phyloP scores from a whole-genome alignment of 1,140 invertebrate species.

The Coboldia fuscipes region DNA sequence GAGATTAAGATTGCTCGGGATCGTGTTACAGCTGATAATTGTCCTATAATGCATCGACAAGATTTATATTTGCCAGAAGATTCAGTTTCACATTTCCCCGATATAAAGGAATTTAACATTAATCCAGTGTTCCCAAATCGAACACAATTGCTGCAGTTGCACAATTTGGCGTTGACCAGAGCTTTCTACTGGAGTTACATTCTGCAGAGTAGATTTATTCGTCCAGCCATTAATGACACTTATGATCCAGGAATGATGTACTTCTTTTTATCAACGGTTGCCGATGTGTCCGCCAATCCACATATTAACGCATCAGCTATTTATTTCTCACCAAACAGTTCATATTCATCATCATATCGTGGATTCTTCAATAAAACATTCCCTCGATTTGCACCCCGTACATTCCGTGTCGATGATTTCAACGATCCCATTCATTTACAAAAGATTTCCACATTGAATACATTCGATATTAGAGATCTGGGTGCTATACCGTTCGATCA shows the following conservation, averaged over 20 bases:
- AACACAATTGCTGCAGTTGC: constrained; percentile 76
- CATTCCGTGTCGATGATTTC: constrained; percentile 78
- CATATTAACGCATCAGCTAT: constrained; percentile 84
- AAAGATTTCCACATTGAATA: constrained; percentile 77
- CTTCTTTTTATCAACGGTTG: constrained; percentile 84
- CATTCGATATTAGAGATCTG: constrained; percentile 60
- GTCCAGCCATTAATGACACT: constrained; percentile 73
- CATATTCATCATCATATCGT: constrained; percentile 83
- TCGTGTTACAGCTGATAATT: constrained; percentile 65
- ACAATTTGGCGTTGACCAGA: constrained; percentile 86
- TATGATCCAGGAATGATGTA: constrained; percentile 98
- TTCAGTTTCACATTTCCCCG: constrained; percentile 73
- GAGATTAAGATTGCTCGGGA: constrained; percentile 63
- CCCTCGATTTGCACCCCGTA: constrained; percentile 83
- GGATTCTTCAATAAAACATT: constrained; percentile 95
- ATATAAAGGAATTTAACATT: constrained; percentile 86
- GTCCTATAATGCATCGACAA: constrained; percentile 61
- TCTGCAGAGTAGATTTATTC: constrained; percentile 71
- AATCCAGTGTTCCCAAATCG: constrained; percentile 91
- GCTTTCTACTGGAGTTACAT: constrained; percentile 95
- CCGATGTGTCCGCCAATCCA: constrained; percentile 83
- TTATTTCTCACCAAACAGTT: constrained; percentile 86
- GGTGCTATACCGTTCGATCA: constrained; percentile 56
- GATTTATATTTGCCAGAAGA: constrained; percentile 68
- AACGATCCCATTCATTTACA: constrained; percentile 86